Base-by-base conservation (phyloP, 2,113 vertebrate genomes). In the Lipophrys pholis region DNA sequence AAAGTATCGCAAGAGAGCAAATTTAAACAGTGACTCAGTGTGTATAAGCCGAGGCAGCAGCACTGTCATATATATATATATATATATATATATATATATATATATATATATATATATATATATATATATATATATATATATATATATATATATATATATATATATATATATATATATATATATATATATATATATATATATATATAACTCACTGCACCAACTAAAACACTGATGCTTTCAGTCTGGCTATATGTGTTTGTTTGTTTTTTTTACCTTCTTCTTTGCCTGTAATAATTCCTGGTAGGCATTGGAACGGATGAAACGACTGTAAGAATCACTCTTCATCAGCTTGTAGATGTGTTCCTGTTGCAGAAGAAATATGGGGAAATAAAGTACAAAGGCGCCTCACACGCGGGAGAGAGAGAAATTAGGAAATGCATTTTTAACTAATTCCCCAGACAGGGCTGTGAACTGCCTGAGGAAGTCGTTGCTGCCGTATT, bases 331-430 rank as follows among this genome's bases (percentile, higher is more conserved):
- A 67, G 97, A 98, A 90, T 99, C 97, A 89, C 97, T 98, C 93
- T 99, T 99, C 97, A 99, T 99, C 94, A 99, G 86, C 90, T 98
- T 99, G 93, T 98, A 99, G 94, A 99, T 98, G 88, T 99, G 97
- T 94, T 98, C 97, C 97, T 99, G 90, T 58, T 6, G 45, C 1
- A 53, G 62, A 79, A 41, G 60, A 21, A 30, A 56, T 21, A 72
- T 53, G 38, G 21, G 10, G 60, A 8, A 53, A 49, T 16, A n/a
- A 48, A 11, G 21, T 10, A 70, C 10, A n/a, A n/a, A 84, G 73
- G 17, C 4, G 39, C 21, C 21, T 8, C n/a, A 42, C 10, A 41
- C 2, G 54, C 5, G 39, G 8, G 2, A 11, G 21, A 51, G 35
- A 30, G 7, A 42, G 1, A 65, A 60, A 71, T 30, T 0, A 30